A percentile compares a stretch with the other conserved stretches of the same genome.
Conservation (phyloP, 2,113 vertebrate genomes). For the Guaruba guarouba region DNA sequence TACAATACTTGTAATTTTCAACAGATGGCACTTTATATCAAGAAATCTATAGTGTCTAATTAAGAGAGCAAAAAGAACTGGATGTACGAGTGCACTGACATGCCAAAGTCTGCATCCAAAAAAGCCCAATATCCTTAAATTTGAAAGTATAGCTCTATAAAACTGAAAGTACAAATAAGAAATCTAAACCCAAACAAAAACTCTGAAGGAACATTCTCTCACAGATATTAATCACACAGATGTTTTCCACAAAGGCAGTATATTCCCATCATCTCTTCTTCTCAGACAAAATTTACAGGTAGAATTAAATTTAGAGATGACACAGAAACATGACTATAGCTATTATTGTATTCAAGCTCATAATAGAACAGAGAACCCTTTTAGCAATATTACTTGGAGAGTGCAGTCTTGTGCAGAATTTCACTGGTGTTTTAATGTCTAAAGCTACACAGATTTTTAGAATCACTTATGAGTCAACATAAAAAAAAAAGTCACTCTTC, state of each 20-base stretch:
- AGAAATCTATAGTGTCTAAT: background rate
- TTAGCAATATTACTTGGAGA: background rate
- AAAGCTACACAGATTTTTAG: background rate
- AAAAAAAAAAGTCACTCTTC: background rate
- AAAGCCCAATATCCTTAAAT: background rate
- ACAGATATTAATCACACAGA: background rate
- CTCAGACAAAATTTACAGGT: background rate
- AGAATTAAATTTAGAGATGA: background rate
- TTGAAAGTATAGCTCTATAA: background rate
- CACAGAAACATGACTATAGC: background rate
- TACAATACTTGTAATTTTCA: background rate
- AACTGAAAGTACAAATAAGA: background rate
- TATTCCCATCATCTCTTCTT: background rate
- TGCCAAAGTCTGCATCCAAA: background rate
- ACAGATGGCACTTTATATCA: conserved; percentile 40
- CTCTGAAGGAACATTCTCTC: background rate
- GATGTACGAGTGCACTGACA: background rate
- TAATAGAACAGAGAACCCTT: background rate
- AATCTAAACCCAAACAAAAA: background rate
- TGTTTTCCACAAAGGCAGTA: background rate
- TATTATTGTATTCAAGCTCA: background rate
- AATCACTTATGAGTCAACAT: background rate
- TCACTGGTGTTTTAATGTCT: background rate
- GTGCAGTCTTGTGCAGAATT: background rate
- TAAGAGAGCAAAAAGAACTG: background rate